These are phyloP conservation scores for Drosophila prosaltans DNA, from an alignment of 1,140 invertebrate species.

Conservation along the genomic window DNA sequence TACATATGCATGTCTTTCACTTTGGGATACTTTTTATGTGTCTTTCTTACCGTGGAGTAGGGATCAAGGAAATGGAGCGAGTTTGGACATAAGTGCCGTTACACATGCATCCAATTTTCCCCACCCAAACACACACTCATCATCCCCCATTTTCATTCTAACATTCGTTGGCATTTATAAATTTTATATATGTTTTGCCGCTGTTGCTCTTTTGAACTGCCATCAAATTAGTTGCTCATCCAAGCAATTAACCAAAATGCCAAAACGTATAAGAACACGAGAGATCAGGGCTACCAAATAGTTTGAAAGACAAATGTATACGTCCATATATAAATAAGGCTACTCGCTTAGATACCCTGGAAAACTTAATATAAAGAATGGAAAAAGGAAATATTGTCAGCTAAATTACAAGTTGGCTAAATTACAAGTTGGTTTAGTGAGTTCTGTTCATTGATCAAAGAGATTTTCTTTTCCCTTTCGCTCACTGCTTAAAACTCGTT, in stretches of 20 bases:
- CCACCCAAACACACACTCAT: slow-evolving; percentile 39
- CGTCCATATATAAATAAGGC: not conserved
- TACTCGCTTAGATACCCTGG: not conserved
- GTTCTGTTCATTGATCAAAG: too few relatives aligned
- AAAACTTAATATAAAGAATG: not conserved
- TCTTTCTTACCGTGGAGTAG: slow-evolving; percentile 24
- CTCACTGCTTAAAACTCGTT: too few relatives aligned
- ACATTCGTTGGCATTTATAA: slow-evolving; percentile 41
- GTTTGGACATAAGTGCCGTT: slow-evolving; percentile 65
- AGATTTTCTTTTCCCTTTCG: too few relatives aligned
- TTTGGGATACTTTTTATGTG: slow-evolving; percentile 67
- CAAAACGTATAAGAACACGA: slow-evolving; percentile 16
- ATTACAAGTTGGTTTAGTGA: too few relatives aligned
- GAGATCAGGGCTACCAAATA: slow-evolving; percentile 35
- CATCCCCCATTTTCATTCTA: not conserved
- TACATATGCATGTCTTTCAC: slow-evolving; percentile 30
- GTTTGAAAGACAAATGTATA: not conserved
- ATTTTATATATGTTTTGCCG: slow-evolving; percentile 74
- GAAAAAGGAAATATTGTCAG: too few relatives aligned
- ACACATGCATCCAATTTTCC: slow-evolving; percentile 60
- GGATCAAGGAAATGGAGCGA: not conserved
- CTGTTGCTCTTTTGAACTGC: slow-evolving; percentile 71
- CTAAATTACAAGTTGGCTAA: too few relatives aligned
- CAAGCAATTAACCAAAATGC: slow-evolving; percentile 78
- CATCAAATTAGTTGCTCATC: slow-evolving; percentile 80